phyloP scores from a whole-genome alignment of 2,888 invertebrate species.

The Dermolepida albohirtum region DNA sequence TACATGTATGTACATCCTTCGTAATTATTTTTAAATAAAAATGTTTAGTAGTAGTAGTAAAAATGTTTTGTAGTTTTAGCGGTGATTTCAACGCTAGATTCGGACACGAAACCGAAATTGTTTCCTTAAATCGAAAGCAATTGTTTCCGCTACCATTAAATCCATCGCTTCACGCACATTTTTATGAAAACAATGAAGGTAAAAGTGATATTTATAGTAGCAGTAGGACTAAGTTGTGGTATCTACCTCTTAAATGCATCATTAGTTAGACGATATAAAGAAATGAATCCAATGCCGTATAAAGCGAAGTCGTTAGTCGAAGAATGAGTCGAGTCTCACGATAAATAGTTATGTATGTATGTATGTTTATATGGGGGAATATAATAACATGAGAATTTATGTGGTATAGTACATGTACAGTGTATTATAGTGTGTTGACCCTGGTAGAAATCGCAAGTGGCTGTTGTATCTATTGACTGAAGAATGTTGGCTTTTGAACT shows the following conservation, averaged over 20 bases:
- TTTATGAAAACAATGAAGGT: slow-evolving; percentile 16
- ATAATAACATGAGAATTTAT: slow-evolving; percentile 12
- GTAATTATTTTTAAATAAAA: too few relatives aligned
- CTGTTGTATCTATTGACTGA: too few relatives aligned
- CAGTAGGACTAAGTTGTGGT: background rate
- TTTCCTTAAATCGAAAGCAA: slow-evolving; percentile 6
- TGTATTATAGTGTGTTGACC: slow-evolving; percentile 22
- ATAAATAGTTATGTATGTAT: background rate
- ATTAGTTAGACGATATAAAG: background rate
- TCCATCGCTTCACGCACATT: slow-evolving; percentile 1
- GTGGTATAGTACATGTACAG: background rate
- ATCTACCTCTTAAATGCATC: background rate
- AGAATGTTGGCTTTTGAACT: too few relatives aligned
- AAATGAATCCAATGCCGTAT: slow-evolving; percentile 1
- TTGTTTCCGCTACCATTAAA: slow-evolving; percentile 17
- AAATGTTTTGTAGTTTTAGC: too few relatives aligned
- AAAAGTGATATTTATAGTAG: slow-evolving; percentile 2
- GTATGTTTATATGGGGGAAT: background rate
- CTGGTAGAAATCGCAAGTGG: slow-evolving; percentile 14
- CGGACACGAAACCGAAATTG: background rate
- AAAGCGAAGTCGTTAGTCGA: slow-evolving; percentile 4
- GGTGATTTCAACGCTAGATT: too few relatives aligned
- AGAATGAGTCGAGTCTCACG: slow-evolving; percentile 6
- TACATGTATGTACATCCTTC: too few relatives aligned
- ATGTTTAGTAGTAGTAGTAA: too few relatives aligned